A percentile compares a stretch with the other conserved stretches of the same genome.
Evolutionary conservation across 2,888 invertebrate genomes (phyloP).

Genomic region (Microctonus aethiopoides): DNA sequence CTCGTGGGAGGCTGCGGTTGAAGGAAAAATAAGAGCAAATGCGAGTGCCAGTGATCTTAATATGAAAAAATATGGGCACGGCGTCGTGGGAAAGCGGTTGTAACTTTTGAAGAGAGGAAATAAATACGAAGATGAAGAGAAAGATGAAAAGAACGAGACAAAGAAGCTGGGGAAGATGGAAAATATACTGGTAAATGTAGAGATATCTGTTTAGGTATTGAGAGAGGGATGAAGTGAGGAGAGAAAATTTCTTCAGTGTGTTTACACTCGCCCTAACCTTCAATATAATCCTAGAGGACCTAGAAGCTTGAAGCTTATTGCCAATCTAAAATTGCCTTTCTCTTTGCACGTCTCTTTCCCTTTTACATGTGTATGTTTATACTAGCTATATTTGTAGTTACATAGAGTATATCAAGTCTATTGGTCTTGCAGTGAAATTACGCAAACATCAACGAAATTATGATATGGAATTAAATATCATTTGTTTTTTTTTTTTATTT

Average conservation of each 20-base stretch:
- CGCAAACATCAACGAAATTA: too few relatives aligned
- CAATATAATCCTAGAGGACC: background rate
- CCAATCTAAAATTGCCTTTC: background rate
- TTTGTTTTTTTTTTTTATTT: too few relatives aligned
- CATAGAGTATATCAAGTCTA: too few relatives aligned
- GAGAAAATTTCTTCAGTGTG: background rate
- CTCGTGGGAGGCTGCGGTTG: background rate
- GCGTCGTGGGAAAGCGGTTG: conserved; percentile 27
- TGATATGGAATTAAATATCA: too few relatives aligned
- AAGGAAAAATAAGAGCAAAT: background rate
- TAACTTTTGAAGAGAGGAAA: background rate
- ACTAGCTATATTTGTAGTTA: too few relatives aligned
- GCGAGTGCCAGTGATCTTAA: conserved; percentile 2
- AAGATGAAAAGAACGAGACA: background rate
- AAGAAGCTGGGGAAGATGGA: too few relatives aligned
- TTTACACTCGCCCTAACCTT: conserved; percentile 4
- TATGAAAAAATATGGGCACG: conserved; percentile 21
- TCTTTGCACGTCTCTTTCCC: background rate
- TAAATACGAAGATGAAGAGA: background rate
- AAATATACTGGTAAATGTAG: too few relatives aligned
- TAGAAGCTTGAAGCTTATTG: background rate
- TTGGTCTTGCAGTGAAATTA: background rate
- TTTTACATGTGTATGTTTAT: too few relatives aligned
- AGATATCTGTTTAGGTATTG: too few relatives aligned
- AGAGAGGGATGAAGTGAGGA: too few relatives aligned